These are phyloP conservation scores for Diachasmimorpha longicaudata DNA, from an alignment of 1,140 invertebrate species.

Conservation along the genomic window DNA sequence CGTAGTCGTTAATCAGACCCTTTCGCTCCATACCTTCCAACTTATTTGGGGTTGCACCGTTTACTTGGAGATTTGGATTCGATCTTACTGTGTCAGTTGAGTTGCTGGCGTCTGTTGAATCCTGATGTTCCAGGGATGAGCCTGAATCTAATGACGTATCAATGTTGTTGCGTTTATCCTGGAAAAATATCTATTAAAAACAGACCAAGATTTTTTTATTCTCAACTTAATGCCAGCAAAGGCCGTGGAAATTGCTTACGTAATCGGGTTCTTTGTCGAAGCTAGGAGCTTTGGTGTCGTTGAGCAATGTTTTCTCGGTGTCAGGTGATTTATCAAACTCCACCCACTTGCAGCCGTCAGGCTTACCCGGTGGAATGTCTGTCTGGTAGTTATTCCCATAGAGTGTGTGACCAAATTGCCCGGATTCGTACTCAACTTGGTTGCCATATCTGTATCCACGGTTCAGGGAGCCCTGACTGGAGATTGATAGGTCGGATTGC, in stretches of 20 bases:
- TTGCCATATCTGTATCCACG: constrained; percentile 78
- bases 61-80: constrained; percentile 51
- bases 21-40: constrained; percentile 45
- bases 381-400: constrained; percentile 64
- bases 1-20: constrained; percentile 47
- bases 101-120: constrained; percentile 48
- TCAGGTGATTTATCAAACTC: constrained; percentile 60
- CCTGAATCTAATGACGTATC: constrained; percentile 46
- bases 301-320: constrained; percentile 52
- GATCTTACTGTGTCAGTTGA: constrained; percentile 51
- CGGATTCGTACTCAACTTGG: constrained; percentile 76
- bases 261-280: constrained; percentile 57
- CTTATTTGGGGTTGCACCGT: constrained; percentile 46
- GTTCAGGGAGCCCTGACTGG: constrained; percentile 71
- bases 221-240: neutral
- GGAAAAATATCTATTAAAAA: constrained; percentile 28
- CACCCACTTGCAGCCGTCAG: constrained; percentile 63
- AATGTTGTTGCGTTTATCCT: constrained; percentile 43
- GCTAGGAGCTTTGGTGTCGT: constrained; percentile 44
- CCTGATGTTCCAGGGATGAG: constrained; percentile 48
- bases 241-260: constrained; percentile 34
- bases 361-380: constrained; percentile 52
- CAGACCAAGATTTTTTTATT: neutral
- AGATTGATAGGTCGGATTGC: constrained; percentile 77
- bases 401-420: constrained; percentile 71